These are phyloP conservation scores for Megatriorchis doriae DNA, from an alignment of 2,113 vertebrate species.

Conservation along the genomic window DNA sequence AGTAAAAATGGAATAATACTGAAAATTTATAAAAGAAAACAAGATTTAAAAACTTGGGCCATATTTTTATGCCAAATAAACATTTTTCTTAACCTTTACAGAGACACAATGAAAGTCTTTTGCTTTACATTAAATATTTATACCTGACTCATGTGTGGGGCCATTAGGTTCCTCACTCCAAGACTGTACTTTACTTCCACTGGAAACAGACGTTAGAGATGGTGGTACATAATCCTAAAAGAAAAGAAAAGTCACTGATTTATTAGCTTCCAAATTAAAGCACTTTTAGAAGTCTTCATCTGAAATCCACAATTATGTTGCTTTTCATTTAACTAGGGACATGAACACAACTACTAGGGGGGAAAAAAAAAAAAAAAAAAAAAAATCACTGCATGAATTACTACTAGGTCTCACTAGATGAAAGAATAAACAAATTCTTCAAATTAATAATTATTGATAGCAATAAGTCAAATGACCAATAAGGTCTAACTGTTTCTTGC, in stretches of 20 bases:
- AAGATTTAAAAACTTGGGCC: neutral
- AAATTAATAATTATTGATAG: neutral
- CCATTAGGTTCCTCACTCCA: neutral
- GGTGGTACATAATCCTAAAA: slow-evolving; percentile 50
- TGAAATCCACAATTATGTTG: neutral
- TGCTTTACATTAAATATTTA: neutral
- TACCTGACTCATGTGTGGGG: slow-evolving; percentile 63
- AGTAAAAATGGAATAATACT: neutral
- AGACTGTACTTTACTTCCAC: neutral
- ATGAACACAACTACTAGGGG: neutral
- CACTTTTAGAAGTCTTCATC: neutral
- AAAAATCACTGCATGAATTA: neutral
- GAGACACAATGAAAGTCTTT: neutral
- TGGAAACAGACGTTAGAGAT: slow-evolving; percentile 31
- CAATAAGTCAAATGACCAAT: neutral
- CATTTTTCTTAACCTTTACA: neutral
- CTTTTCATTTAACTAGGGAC: neutral
- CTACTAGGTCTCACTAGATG: neutral
- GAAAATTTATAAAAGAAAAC: neutral
- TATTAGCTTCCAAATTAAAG: neutral
- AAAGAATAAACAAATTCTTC: neutral
- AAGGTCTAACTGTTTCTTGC: neutral
- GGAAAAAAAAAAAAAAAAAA: neutral
- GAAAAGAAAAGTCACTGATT: neutral
- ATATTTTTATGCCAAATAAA: neutral